Evolutionary conservation across 2,797 vertebrate genomes (phyloP).

Genomic region (Coregonus ussuriensis): DNA sequence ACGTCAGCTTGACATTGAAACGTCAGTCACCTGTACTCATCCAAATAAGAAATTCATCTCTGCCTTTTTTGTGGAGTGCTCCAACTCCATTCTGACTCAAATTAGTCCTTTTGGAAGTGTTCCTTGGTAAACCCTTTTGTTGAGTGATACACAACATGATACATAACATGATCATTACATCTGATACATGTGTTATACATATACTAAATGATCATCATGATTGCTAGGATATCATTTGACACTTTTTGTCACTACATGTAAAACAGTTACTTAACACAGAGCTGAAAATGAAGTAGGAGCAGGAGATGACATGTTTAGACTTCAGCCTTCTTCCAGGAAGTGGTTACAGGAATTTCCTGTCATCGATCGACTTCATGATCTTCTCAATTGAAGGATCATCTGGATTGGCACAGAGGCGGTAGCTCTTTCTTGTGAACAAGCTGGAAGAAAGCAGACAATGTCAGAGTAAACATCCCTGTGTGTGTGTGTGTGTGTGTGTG

Average conservation of each 20-base stretch:
- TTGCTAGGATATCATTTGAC: background rate
- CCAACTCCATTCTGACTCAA: too few species aligned
- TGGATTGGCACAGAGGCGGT: conserved; percentile 13
- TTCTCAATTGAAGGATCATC: background rate
- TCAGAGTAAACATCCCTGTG: background rate
- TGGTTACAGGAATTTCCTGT: background rate
- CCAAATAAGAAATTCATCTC: too few species aligned
- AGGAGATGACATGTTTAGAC: too few species aligned
- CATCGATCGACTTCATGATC: background rate
- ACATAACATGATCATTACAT: too few species aligned
- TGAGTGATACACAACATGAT: too few species aligned
- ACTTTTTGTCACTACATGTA: background rate
- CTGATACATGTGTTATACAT: too few species aligned
- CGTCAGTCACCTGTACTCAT: too few species aligned
- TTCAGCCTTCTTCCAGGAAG: background rate
- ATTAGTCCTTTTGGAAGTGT: too few species aligned
- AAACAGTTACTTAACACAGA: background rate
- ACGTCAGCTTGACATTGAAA: too few species aligned
- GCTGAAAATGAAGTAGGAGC: background rate
- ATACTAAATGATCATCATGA: background rate
- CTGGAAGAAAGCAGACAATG: conserved; percentile 20
- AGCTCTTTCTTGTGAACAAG: background rate
- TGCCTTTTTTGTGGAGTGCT: too few species aligned
- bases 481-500: too few species aligned
- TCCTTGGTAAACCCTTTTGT: too few species aligned